Evolutionary conservation across 1,140 invertebrate species (phyloP), one percentile per base, ranked within the genome.

Genomic region (Carcinoscorpius rotundicauda): DNA sequence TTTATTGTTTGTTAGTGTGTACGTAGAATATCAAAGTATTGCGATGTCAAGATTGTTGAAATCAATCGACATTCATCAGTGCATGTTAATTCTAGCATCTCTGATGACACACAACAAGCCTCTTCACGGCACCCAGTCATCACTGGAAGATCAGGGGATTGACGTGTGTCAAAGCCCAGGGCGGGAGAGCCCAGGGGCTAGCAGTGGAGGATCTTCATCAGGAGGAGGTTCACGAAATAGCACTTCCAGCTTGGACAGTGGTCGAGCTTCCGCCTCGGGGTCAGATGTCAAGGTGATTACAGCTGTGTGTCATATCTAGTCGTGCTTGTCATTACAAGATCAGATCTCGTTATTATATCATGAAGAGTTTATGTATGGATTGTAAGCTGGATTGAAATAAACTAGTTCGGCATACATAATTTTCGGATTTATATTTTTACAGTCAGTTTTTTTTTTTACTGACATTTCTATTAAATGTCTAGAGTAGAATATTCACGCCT

Each of bases 181-280:
- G 11, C 82, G 90, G 60, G 91, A 92, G 10, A 77, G 76, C 60
- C 73, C 75, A 29, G 71, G 75, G 48, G 72, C 72, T 56, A 71
- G 72, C 50, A 70, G 73, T 51, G 70, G 71, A 64, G 64, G 68
- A 9, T 83, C 84, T 29, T 29, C 29, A 29, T 29, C 29, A 29
- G 29, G 29, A 5, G 85, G 83, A 0, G 86, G 87, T 75, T 80
- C 79, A 61, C 70, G 80, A 4, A 80, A 80, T 72, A 93, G 90
- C 66, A 93, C 91, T 0, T 91, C 92, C 55, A 94, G 91, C 64
- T 79, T 94, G 72, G 93, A 97, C 78, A 93, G 88, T 71, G 93
- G 93, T 4, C 81, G 93, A 68, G 93, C 92, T 5, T 93, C 91
- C 3, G 82, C 84, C 59, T 82, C 75, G 0, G 68, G 29, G 29